Evolutionary conservation across 2,113 vertebrate species (phyloP).

Genomic region (Sorex fumeus): DNA sequence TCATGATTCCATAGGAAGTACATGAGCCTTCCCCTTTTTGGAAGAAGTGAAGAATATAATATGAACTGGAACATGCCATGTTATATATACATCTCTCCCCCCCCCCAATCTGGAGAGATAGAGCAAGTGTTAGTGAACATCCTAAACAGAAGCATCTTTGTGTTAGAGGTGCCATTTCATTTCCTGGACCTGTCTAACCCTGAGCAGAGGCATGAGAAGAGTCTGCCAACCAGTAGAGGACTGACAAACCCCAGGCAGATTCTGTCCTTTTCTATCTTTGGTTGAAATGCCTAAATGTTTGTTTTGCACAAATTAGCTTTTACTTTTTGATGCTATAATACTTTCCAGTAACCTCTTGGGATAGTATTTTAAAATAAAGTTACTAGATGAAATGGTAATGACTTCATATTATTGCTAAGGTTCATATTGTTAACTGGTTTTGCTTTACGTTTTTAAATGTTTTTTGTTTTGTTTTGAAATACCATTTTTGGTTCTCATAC

Average conservation of each 20-base stretch:
- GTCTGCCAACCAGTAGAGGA: background rate
- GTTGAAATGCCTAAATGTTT: background rate
- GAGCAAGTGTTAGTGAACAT: background rate
- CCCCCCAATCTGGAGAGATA: too few species aligned
- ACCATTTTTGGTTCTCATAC: background rate
- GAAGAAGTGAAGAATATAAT: too few species aligned
- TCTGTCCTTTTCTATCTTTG: background rate
- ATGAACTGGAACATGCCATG: too few species aligned
- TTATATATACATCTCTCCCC: too few species aligned
- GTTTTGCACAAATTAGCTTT: constrained; percentile 13
- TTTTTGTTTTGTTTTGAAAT: background rate
- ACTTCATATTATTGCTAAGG: constrained; percentile 17
- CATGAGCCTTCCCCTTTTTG: too few species aligned
- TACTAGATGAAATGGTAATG: background rate
- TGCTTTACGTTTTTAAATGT: too few species aligned
- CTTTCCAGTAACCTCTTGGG: constrained; percentile 24
- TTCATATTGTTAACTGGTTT: background rate
- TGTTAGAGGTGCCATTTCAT: too few species aligned
- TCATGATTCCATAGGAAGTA: too few species aligned
- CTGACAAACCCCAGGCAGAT: background rate
- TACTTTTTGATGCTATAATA: constrained; percentile 8
- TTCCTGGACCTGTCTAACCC: too few species aligned
- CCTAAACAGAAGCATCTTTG: background rate
- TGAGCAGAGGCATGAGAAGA: background rate
- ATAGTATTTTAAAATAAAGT: constrained; percentile 31